These are phyloP conservation scores for Heteronetta atricapilla DNA, from an alignment of 2,113 vertebrate genomes.

Conservation along the genomic window DNA sequence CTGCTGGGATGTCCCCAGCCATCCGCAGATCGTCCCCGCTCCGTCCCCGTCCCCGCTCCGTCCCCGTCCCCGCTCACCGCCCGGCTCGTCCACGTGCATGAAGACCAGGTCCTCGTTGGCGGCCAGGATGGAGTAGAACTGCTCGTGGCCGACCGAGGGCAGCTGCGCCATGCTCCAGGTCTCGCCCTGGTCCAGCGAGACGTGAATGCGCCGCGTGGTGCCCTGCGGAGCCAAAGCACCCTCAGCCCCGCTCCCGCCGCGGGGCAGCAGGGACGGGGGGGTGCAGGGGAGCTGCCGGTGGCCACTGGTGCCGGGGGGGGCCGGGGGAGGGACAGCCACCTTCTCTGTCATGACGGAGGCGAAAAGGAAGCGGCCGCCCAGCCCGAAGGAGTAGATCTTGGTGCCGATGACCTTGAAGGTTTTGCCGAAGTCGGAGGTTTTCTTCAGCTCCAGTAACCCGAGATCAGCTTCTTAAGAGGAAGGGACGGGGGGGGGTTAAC, in stretches of 20 bases:
- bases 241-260: neutral
- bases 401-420: conserved; percentile 82
- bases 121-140: conserved; percentile 94
- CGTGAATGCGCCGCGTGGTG: conserved; percentile 84
- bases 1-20: neutral
- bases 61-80: conserved; percentile 75
- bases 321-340: conserved; percentile 67
- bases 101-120: conserved; percentile 92
- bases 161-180: conserved; percentile 94
- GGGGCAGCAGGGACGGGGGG: neutral
- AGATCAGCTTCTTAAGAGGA: conserved; percentile 81
- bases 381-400: conserved; percentile 89
- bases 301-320: rapidly evolving
- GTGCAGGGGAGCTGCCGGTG: neutral
- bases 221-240: conserved; percentile 69
- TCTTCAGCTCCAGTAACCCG: conserved; percentile 82
- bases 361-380: conserved; percentile 89
- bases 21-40: neutral
- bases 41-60: neutral
- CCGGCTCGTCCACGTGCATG: conserved; percentile 94
- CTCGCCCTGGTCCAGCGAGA: conserved; percentile 88
- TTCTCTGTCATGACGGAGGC: conserved; percentile 89
- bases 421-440: conserved; percentile 82
- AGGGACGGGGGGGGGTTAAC: conserved; percentile 39
- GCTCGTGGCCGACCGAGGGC: conserved; percentile 90